Conservation (phyloP, 2,888 invertebrate species). For the Autographa pulchrina region DNA sequence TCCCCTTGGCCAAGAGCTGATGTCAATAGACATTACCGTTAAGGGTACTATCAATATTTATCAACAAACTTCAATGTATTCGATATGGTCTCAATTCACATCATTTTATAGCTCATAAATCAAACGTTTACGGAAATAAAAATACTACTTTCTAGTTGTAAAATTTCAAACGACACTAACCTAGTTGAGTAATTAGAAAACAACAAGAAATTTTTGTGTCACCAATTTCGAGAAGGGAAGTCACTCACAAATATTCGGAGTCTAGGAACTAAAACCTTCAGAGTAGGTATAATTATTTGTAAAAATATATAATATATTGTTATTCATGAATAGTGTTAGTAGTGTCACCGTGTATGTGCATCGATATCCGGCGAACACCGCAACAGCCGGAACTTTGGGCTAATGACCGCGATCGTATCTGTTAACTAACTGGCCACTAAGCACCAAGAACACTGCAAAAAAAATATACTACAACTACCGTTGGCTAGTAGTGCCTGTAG, state of each 20-base stretch:
- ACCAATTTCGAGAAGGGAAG: too few relatives aligned
- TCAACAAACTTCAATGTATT: slow-evolving; percentile 45
- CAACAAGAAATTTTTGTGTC: slow-evolving; percentile 14
- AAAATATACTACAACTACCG: slow-evolving; percentile 64
- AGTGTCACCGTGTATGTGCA: slow-evolving; percentile 61
- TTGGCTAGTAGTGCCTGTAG: slow-evolving; percentile 20
- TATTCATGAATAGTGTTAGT: slow-evolving; percentile 49
- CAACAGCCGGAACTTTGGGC: slow-evolving; percentile 75
- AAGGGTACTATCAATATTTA: slow-evolving; percentile 63
- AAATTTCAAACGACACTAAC: slow-evolving; percentile 32
- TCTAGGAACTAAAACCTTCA: background rate
- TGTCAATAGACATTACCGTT: slow-evolving; percentile 55
- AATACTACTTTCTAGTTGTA: slow-evolving; percentile 54
- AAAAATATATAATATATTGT: slow-evolving; percentile 24
- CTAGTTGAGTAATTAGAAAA: slow-evolving; percentile 19
- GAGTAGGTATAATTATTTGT: background rate
- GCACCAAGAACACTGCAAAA: slow-evolving; percentile 66
- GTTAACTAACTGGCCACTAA: slow-evolving; percentile 61
- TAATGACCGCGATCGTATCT: slow-evolving; percentile 72
- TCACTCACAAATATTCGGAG: background rate
- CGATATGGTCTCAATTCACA: slow-evolving; percentile 54
- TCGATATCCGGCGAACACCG: slow-evolving; percentile 71
- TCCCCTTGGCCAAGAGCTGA: slow-evolving; percentile 53
- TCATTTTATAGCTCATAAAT: slow-evolving; percentile 50
- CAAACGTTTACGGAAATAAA: slow-evolving; percentile 46